Evolutionary conservation across 2,113 vertebrate genomes (phyloP).

Genomic region (Phrynosoma platyrhinos): DNA sequence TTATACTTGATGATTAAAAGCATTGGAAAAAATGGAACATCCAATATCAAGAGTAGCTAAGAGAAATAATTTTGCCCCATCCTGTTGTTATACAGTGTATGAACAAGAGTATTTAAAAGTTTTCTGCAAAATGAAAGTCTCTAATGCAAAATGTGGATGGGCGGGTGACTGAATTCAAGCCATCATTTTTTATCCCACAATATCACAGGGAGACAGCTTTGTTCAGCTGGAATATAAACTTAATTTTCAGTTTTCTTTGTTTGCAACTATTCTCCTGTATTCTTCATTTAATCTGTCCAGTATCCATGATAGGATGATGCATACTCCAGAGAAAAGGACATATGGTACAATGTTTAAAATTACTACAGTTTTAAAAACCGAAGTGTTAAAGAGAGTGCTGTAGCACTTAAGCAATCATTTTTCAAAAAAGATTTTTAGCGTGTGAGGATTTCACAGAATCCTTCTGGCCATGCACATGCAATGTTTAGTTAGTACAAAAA

Average conservation of each 20-base stretch:
- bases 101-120: constrained; percentile 38
- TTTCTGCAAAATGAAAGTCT: constrained; percentile 46
- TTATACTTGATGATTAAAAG: constrained; percentile 13
- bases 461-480: constrained; percentile 84
- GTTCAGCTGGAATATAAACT: constrained; percentile 28
- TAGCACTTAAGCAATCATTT: constrained; percentile 36
- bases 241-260: constrained; percentile 26
- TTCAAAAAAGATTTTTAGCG: constrained; percentile 61
- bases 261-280: too few relatives aligned
- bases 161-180: constrained; percentile 33
- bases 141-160: constrained; percentile 18
- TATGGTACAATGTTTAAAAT: not conserved
- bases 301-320: constrained; percentile 25
- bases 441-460: constrained; percentile 64
- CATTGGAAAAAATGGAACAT: not conserved
- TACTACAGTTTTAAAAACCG: constrained; percentile 28
- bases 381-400: constrained; percentile 34
- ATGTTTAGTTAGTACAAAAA: constrained; percentile 65
- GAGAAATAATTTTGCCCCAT: constrained; percentile 1
- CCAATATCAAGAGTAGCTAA: constrained; percentile 31
- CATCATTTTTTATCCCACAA: constrained; percentile 30
- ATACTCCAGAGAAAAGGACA: constrained; percentile 38
- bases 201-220: constrained; percentile 36
- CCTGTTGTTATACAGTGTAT: not conserved
- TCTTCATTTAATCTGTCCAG: constrained; percentile 30